Conservation (phyloP, 2,113 vertebrate species). For the Cnemophilus loriae region DNA sequence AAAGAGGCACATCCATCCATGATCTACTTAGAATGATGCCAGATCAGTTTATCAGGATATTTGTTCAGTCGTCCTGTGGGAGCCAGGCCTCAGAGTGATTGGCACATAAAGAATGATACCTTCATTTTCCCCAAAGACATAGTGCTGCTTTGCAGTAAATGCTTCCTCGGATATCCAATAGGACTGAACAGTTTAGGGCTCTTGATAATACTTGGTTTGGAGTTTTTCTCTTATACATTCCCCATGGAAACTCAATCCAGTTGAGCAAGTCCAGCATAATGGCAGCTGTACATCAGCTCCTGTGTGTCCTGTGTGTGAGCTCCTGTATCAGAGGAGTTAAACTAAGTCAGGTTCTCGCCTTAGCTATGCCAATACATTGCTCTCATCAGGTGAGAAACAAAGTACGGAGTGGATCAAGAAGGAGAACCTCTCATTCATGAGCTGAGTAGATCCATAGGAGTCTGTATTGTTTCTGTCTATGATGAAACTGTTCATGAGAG, state of each 20-base stretch:
- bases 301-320: too few relatives aligned
- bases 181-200: not conserved
- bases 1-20: not conserved
- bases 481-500: not conserved
- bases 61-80: not conserved
- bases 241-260: not conserved
- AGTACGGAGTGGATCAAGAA: not conserved
- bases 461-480: not conserved
- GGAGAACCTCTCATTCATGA: not conserved
- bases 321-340: not conserved
- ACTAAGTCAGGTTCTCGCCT: not conserved
- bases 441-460: not conserved
- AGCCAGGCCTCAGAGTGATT: not conserved
- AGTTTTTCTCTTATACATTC: not conserved
- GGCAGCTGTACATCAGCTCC: not conserved
- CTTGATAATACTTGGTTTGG: not conserved
- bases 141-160: not conserved
- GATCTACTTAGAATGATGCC: not conserved
- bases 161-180: not conserved
- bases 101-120: not conserved
- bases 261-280: not conserved
- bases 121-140: not conserved
- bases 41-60: not conserved
- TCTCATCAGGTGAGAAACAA: not conserved
- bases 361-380: not conserved